Conservation (phyloP, 30 jellyfish, hydroid and myxozoan species). For the Mastigias papua region DNA sequence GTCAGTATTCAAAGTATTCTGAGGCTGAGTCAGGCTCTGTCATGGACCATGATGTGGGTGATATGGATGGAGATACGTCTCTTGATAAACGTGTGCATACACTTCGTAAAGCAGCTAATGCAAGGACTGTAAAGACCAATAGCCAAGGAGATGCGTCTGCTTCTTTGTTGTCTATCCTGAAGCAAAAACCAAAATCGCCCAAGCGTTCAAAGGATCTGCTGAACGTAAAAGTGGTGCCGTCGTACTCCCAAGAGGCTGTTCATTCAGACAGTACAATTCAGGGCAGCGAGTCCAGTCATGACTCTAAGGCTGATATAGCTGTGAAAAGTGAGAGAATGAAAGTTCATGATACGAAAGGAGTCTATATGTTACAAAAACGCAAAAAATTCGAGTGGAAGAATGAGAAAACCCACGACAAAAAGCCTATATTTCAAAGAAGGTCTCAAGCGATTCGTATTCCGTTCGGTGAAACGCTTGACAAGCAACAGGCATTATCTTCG, state of each 20-base stretch:
- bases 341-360: not conserved
- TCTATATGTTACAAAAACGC: not conserved
- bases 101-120: not conserved
- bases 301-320: not conserved
- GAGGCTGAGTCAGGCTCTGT: not conserved
- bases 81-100: too few relatives aligned
- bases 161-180: not conserved
- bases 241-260: not conserved
- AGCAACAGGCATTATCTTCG: constrained; percentile 14
- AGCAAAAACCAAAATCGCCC: not conserved
- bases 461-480: constrained; percentile 37
- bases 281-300: not conserved
- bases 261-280: not conserved
- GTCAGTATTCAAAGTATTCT: not conserved
- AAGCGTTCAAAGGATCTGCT: constrained; percentile 10
- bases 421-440: not conserved
- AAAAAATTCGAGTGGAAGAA: not conserved
- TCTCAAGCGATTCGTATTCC: constrained; percentile 44
- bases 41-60: not conserved
- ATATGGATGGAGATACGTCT: not conserved
- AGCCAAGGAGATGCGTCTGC: too few relatives aligned
- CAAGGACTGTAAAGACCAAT: not conserved
- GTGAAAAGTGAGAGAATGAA: constrained; percentile 21
- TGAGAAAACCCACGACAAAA: not conserved
- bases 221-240: constrained; percentile 56